phyloP scores from a whole-genome alignment of 1,140 invertebrate species.

The Aleiodes sp. region DNA sequence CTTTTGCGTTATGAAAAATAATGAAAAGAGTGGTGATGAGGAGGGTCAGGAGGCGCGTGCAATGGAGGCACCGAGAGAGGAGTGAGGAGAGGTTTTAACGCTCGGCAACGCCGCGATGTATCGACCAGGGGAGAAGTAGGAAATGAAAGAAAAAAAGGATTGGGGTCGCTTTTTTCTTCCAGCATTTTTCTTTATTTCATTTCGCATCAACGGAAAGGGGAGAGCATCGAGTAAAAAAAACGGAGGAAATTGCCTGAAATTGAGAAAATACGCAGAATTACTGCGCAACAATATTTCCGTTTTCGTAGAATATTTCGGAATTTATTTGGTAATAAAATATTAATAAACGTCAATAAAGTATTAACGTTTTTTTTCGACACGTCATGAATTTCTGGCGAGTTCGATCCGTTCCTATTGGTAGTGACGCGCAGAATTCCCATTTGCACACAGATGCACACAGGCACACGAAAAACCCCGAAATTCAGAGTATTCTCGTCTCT shows the following conservation, averaged over 20 bases:
- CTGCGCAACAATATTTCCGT: too few relatives aligned
- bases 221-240: not conserved
- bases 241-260: too few relatives aligned
- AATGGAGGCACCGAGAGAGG: not conserved
- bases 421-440: not conserved
- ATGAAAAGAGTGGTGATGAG: not conserved
- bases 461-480: too few relatives aligned
- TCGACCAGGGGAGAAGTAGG: conserved; percentile 18
- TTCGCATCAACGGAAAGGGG: not conserved
- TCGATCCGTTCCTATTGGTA: not conserved
- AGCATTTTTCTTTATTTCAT: not conserved
- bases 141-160: not conserved
- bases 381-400: not conserved
- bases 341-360: not conserved
- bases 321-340: not conserved
- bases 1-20: not conserved
- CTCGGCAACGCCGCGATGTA: conserved; percentile 15
- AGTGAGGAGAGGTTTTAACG: conserved; percentile 1
- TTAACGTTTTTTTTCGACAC: not conserved
- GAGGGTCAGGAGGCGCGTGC: conserved; percentile 4
- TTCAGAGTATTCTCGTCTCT: not conserved
- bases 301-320: too few relatives aligned
- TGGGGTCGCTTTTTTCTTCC: not conserved
- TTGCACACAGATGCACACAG: too few relatives aligned
- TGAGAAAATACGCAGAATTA: too few relatives aligned